Evolutionary conservation across 2,888 invertebrate species (phyloP), one percentile per base, ranked within the genome.

Genomic region (Stenodema calcarata): DNA sequence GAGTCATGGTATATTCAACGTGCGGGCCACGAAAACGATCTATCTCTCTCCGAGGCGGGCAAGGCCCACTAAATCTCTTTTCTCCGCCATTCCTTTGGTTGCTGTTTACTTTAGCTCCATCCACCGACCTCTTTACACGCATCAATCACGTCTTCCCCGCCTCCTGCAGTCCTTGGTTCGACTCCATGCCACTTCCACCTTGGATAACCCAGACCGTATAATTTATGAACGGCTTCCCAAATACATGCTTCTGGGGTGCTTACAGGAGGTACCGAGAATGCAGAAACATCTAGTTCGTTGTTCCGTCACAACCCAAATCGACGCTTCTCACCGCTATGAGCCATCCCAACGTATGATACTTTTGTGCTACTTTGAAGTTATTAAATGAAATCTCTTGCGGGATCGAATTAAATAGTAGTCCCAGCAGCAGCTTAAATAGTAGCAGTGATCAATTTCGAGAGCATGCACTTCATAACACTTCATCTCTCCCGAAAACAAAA

Each of bases 1-100:
- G 84, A 84, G 84, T 84, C 84, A 84, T 84, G 84, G 84, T 84
- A 84, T 84, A 84, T 84, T 84, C 84, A 84, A 73, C 73, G 84
- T 28, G 44, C 73, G 44, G 70, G 84, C 84, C 73, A 84, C 84
- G 84, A 84, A 84, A 84, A 84, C 84, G 84, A 84, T 84, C 84
- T 75, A 84, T 84, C 84, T 84, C 84, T 27, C 54, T 50, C 73
- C 47, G 28, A 27, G 73, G 84, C 84, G 47, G 78, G 78, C 78
- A 80, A 30, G 80, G 70, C 73, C 70, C 84, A 73, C 75, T 84
- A 84, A 84, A 84, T 84, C 84, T 84, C 84, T 75, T 73, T 84
- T 75, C 84, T 84, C 84, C 73, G 41, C 84, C 54, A 84, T 70
- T 84, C 84, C 73, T 84, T 44, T 73, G 78, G 73, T 44, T 73